Evolutionary conservation across 2,888 invertebrate genomes (phyloP), one percentile per base, ranked within the genome.

Genomic region (Calliopum simillimum): DNA sequence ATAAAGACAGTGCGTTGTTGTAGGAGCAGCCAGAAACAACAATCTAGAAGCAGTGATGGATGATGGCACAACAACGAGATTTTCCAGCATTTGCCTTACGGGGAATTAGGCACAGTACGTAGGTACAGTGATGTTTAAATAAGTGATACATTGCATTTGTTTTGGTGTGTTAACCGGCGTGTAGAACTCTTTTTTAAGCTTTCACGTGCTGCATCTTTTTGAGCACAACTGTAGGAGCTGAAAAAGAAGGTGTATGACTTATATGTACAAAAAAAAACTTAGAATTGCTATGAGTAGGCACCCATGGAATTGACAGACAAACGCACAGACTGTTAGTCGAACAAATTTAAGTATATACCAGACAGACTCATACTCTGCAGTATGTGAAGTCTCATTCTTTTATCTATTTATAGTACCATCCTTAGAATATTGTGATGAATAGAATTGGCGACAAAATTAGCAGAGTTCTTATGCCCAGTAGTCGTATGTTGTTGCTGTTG

Each of bases 51-150:
- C 41, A 16, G 14, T 41, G 56, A 58, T 58, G 56, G 56, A 58
- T 55, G 55, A 2, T 33, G 33, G 33, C 33, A 33, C 33, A 33
- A 33, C 56, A 58, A 58, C 25, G 14, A 58, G 56, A 58, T n/a
- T 23, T 33, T 41, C 25, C 41, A 33, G 56, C 33, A n/a, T 14
- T 21, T 33, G 23, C 16, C 25, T 16, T 33, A 11, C n/a, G 4
- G 25, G 23, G 23, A 16, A 23, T 25, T 33, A 58, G 25, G 56
- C 16, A 58, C 16, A 23, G 16, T n/a, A 58, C 16, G 14, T 55
- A 55, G 4, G 25, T 23, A 53, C 21, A 53, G 23, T 6, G 23
- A 53, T 8, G 33, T 33, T 33, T 33, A 33, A 8, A 6, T 5
- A 33, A 33, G 4, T 33, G 25, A 25, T 25, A 25, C 3, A 25